Evolutionary conservation across 2,797 vertebrate species (phyloP), one percentile per base, ranked within the genome.

Genomic region (Rhyacichthys aspro): DNA sequence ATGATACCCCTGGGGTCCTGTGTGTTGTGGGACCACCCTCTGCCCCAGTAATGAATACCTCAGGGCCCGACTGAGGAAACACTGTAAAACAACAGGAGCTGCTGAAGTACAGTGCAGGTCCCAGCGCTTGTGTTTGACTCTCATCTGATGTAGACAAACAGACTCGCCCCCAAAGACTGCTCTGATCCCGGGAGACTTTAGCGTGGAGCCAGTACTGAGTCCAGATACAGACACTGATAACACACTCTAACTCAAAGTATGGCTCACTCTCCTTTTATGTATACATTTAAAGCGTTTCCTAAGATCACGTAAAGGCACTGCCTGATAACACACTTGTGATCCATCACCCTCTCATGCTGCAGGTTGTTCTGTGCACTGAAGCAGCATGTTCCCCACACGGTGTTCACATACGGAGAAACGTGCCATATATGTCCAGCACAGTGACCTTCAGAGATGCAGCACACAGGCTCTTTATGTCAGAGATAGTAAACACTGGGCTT

Each of bases 41-140:
- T 15, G 46, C 46, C 12, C 12, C 15, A 10, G n/a, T 48, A 48
- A 48, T 48, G 46, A 48, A 48, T n/a, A 48, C 46, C 46, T 48
- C 23, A 48, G 46, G 46, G 46, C 8, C 9, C 8, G n/a, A n/a
- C n/a, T n/a, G n/a, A n/a, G n/a, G n/a, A 15, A n/a, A 33, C 46
- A 16, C 8, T 33, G 46, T 23, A 48, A 48, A 5, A 48, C 14
- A n/a, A 4, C 14, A 34, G 46, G 33, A 6, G n/a, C 19, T 32
- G 14, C n/a, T 3, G 46, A 15, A 19, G 19, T 9, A n/a, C 45
- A 32, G 19, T 11, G 19, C 46, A 16, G 28, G 9, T 34, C 4
- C 4, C 44, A n/a, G 11, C 11, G 43, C 17, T 23, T 17, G 45
- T n/a, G n/a, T n/a, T n/a, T n/a, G n/a, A n/a, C n/a, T n/a, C n/a